Base-by-base conservation (phyloP, 2,797 vertebrate species). In the Centroberyx gerrardi region DNA sequence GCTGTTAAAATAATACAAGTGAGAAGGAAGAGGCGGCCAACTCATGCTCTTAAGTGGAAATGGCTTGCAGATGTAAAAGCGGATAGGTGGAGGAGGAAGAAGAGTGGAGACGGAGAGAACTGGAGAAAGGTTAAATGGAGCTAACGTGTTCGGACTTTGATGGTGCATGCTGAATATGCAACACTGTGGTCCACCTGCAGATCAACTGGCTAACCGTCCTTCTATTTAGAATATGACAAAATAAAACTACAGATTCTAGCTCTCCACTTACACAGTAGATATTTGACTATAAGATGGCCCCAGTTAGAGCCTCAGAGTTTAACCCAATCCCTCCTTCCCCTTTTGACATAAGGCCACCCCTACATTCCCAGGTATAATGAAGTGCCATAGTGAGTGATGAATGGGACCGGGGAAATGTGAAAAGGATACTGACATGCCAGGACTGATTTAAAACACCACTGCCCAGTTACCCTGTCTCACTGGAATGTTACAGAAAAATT, bases 1-100 rank as follows among this genome's bases (percentile, higher is more conserved):
- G 84, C 88, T 91, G 88, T 93, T 93, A 93, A 93, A 93, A 85
- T 90, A 93, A 92, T 88, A 89, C 79, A 78, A 90, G 90, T 71
- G 84, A 89, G 86, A 87, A 85, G 82, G 70, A 92, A 78, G 82
- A 89, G 83, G 85, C 69, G 14, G 90, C 87, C 87, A 88, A 72
- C 81, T 90, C 75, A 54, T 71, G 82, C 89, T 84, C 89, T 88
- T 86, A 85, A 89, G 82, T 88, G 83, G 80, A 92, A 94, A 94
- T 93, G 66, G 78, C 59, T 94, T 88, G 77, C 93, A 94, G 94
- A 94, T 94, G 93, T 92, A 85, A 55, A 62, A 85, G 69, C 8
- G 29, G 86, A 70, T 84, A 84, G 86, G 79, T 88, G 82, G 85
- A 66, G 74, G 70, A 74, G 77, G 72, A 86, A 73, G 74, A 74